Conservation (phyloP, 1,140 invertebrate genomes). For the Leptestheria dahalacensis region DNA sequence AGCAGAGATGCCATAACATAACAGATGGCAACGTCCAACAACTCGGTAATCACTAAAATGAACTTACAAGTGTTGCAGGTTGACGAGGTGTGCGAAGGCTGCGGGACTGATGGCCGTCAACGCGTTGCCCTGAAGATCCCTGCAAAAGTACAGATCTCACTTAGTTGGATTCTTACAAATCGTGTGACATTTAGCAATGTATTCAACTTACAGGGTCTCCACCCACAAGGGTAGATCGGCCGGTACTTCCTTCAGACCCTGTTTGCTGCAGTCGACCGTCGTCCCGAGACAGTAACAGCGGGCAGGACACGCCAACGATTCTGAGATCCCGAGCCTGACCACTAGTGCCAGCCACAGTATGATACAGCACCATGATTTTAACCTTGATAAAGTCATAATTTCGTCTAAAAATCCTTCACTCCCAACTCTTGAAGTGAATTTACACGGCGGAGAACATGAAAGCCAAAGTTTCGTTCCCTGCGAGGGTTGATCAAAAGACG, state of each 20-base stretch:
- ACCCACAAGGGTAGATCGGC: conserved; percentile 26
- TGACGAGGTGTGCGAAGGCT: background rate
- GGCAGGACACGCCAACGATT: conserved; percentile 22
- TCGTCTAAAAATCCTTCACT: background rate
- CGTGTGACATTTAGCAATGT: background rate
- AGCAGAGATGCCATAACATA: too few species aligned
- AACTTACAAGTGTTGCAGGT: background rate
- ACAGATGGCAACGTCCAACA: too few species aligned
- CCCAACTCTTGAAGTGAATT: too few species aligned
- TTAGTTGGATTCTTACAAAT: background rate
- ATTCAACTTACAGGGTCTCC: conserved; percentile 26
- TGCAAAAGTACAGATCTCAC: background rate
- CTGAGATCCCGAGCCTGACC: background rate
- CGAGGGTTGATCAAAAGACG: too few species aligned
- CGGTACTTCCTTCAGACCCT: conserved; percentile 25
- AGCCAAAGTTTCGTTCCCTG: too few species aligned
- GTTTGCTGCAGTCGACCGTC: conserved; percentile 26
- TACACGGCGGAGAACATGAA: too few species aligned
- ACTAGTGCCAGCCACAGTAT: background rate
- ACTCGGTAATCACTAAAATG: too few species aligned
- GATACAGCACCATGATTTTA: background rate
- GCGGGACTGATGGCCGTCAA: background rate
- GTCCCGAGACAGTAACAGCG: conserved; percentile 26
- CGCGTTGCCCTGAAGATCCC: background rate
- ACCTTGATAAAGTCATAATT: background rate